These are phyloP conservation scores for Nemurella pictetii DNA, from an alignment of 2,888 invertebrate species.

Conservation along the genomic window DNA sequence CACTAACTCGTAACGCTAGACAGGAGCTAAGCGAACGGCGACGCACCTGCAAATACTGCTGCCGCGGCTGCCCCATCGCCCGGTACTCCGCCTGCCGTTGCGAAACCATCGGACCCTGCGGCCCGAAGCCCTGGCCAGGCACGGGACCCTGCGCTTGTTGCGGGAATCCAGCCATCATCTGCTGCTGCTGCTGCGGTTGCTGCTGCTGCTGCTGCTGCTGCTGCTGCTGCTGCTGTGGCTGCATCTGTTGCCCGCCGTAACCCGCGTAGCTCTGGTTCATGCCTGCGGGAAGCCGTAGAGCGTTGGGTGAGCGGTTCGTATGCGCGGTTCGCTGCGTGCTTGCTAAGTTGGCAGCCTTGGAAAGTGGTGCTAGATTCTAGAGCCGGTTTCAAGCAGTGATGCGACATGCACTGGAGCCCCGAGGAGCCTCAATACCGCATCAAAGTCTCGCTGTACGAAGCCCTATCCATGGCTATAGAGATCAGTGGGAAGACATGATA, in stretches of 20 bases:
- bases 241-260: conserved; percentile 54
- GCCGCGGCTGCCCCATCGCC: conserved; percentile 57
- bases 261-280: conserved; percentile 68
- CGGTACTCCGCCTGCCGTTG: conserved; percentile 38
- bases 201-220: conserved; percentile 53
- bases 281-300: conserved; percentile 47
- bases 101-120: not conserved
- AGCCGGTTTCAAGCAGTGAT: no score
- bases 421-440: no score
- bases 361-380: no score
- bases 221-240: conserved; percentile 47
- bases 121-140: conserved; percentile 40
- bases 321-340: conserved; percentile 46
- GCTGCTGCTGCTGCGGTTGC: conserved; percentile 10
- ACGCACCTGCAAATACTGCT: conserved; percentile 68
- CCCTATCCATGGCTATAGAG: no score
- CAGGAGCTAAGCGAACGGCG: no score
- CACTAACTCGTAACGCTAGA: no score
- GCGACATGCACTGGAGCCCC: no score
- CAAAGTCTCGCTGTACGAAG: no score
- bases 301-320: conserved; percentile 42
- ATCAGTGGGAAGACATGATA: no score
- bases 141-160: conserved; percentile 26
- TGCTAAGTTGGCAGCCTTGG: no score
- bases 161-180: conserved; percentile 39